Percentiles rank a stretch among this genome's conserved stretches.
phyloP scores from a whole-genome alignment of 2,797 vertebrate genomes.

The Eurystomus glaucurus region DNA sequence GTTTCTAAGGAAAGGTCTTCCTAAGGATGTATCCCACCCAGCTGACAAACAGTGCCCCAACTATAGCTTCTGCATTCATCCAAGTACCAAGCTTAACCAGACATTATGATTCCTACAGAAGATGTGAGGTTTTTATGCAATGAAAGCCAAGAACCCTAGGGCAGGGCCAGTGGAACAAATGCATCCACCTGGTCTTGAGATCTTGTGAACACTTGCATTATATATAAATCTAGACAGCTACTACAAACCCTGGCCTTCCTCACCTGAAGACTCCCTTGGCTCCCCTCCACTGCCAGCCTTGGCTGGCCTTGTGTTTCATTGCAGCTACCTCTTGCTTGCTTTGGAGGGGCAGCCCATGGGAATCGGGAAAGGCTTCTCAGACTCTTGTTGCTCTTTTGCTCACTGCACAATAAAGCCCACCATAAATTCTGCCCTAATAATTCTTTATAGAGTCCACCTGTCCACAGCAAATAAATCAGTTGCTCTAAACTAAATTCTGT shows the following conservation, averaged over 20 bases:
- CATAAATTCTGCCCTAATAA: constrained; percentile 75
- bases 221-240: neutral
- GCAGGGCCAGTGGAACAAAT: neutral
- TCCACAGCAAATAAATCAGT: constrained; percentile 82
- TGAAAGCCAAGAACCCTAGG: neutral
- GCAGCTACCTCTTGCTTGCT: neutral
- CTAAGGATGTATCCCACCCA: neutral
- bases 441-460: constrained; percentile 82
- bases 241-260: neutral
- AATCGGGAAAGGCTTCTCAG: constrained; percentile 12
- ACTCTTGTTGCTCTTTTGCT: constrained; percentile 43
- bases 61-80: neutral
- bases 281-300: neutral
- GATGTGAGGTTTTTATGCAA: rapidly evolving
- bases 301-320: neutral
- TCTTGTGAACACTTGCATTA: neutral
- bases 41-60: neutral
- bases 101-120: neutral
- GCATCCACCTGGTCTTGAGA: rapidly evolving
- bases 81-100: neutral
- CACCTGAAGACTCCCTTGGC: neutral
- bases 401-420: constrained; percentile 29
- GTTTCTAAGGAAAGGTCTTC: neutral
- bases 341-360: constrained; percentile 1
- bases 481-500: constrained; percentile 83